A percentile compares a stretch with the other conserved stretches of the same genome.
phyloP scores from a whole-genome alignment of 2,113 vertebrate genomes.

The Anoura caudifer region DNA sequence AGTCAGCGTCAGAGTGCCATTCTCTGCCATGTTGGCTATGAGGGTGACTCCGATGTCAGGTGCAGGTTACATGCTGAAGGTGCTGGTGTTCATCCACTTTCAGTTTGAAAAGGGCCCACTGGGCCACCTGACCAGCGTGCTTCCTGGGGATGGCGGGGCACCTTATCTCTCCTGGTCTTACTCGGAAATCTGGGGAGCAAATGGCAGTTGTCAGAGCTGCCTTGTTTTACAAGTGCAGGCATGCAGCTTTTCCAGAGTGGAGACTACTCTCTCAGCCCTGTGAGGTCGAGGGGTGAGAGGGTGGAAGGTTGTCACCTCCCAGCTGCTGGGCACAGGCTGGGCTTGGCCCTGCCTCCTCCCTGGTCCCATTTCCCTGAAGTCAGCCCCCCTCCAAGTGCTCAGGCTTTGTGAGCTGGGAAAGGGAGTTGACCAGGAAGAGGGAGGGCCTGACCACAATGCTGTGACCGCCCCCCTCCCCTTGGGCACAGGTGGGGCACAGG shows the following conservation, averaged over 20 bases:
- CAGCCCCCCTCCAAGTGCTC: not conserved
- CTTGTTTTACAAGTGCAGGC: not conserved
- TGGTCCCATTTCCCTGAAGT: not conserved
- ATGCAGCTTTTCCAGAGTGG: not conserved
- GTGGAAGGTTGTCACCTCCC: not conserved
- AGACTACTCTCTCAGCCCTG: accelerated
- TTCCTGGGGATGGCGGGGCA: accelerated
- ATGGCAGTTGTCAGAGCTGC: not conserved
- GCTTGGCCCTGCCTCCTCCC: not conserved
- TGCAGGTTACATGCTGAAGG: not conserved
- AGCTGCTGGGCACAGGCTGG: not conserved
- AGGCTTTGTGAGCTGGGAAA: not conserved
- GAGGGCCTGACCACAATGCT: not conserved
- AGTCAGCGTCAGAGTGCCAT: accelerated
- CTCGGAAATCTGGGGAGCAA: not conserved
- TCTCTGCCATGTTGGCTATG: accelerated
- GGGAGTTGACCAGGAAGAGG: not conserved
- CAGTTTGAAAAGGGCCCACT: not conserved
- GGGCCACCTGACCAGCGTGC: not conserved
- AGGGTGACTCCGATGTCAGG: not conserved
- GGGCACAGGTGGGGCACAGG: no score
- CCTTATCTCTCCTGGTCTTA: no score
- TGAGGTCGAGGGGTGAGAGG: accelerated
- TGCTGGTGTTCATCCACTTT: not conserved
- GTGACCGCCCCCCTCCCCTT: not conserved